Base-by-base conservation (phyloP, 2,888 invertebrate genomes). In the Ephialtes manifestator region DNA sequence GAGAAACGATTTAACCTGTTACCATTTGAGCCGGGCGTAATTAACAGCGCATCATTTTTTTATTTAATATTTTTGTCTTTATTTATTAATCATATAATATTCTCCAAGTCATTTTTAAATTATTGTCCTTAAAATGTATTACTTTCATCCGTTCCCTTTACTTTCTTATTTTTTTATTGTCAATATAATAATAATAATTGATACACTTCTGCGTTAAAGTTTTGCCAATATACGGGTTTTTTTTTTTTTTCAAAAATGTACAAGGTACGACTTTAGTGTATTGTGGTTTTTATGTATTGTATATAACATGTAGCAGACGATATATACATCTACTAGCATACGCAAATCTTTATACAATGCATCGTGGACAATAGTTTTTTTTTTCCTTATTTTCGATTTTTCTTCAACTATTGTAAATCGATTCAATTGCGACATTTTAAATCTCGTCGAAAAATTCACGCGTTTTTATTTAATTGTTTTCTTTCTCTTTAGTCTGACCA, bases 71-170 rank as follows among this genome's bases (percentile, higher is more conserved):
- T 53, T 65, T 46, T 51, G 55, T 48, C 43, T 68, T 76, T 71
- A 72, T 79, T 55, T 43, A 39, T 65, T 48, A 39, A n/a, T 81
- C 65, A 24, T 81, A 43, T 72, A 58, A 86, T 86, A 81, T 68
- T 48, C 35, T 71, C 18, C 13, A 75, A 51, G 28, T 68, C 55
- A 18, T 65, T 31, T 79, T n/a, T 84, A 83, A 63, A 81, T 92
- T 92, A 92, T 93, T 92, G 91, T 91, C 90, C 86, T 90, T 91
- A 90, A 11, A 90, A 90, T 87, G 84, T 90, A 90, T 88, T 89
- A 90, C 89, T 91, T 92, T 92, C 89, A 88, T 88, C 90, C 53
- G 58, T 85, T 76, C 63, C 80, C 81, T 86, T 88, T 88, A 87
- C 86, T 78, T 88, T 82, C 82, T 71, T n/a, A n/a, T 24, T 89